Evolutionary conservation across 2,888 invertebrate genomes (phyloP), one percentile per base, ranked within the genome.

Genomic region (Rhamphomyia laevipes): DNA sequence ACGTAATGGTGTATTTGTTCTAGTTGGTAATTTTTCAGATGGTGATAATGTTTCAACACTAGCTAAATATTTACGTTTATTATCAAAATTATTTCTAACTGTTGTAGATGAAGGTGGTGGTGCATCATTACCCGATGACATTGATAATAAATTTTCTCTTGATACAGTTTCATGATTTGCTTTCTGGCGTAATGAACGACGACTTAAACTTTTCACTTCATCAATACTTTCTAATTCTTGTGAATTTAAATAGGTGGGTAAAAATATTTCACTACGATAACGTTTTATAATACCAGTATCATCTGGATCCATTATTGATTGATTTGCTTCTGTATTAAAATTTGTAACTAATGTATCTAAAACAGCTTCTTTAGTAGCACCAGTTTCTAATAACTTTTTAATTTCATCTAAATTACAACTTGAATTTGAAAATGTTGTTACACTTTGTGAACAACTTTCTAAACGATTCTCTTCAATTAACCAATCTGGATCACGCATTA

Each of bases 401-500:
- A 87, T 72, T 72, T 76, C 62, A 47, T 70, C 70, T 51, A 70
- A 57, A 42, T 69, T 69, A 9, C 69, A 65, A 51, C 69, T 70
- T 6, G 70, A 70, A 50, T 70, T 70, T 5, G 70, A 70, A 50
- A 70, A 70, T 5, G 70, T 70, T 42, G 68, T 67, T 1, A 68
- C 67, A 55, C 70, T 70, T 54, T 70, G 70, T 10, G 70, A 68
- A n/a, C 70, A 65, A 49, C 66, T 67, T 57, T 70, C 70, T 44
- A 68, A 51, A 1, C 68, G 67, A 56, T 70, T 69, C 60, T 74
- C 59, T 60, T 72, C 56, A 55, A 70, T 59, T 43, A 66, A 52
- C 90, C 91, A 91, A 57, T 89, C 86, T 1, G 92, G 86, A 65
- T 92, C 91, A 45, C 86, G 75, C 87, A 93, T 90, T 0, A 91